Conservation (phyloP, 2,113 vertebrate species). For the Ia io region DNA sequence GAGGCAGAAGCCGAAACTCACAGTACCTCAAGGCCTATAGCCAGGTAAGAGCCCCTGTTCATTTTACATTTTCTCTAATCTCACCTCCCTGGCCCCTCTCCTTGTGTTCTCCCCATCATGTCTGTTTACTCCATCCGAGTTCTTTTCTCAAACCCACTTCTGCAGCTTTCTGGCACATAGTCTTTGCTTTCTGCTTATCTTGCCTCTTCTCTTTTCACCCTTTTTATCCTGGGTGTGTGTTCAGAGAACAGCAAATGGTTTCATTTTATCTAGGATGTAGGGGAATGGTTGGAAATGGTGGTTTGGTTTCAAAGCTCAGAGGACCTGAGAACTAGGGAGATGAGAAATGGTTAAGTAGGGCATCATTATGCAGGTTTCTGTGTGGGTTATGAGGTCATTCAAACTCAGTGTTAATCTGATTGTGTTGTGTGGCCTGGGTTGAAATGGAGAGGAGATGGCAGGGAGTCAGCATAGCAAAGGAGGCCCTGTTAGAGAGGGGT, state of each 20-base stretch:
- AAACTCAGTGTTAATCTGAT: not conserved
- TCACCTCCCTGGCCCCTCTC: not conserved
- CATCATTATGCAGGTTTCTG: conserved; percentile 24
- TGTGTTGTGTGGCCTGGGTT: not conserved
- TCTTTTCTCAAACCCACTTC: not conserved
- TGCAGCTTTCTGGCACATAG: not conserved
- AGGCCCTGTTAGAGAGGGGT: not conserved
- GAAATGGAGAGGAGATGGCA: not conserved
- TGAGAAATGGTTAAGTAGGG: not conserved
- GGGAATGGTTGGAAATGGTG: not conserved
- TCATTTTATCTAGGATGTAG: not conserved
- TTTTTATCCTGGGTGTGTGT: not conserved
- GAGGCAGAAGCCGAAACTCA: conserved; percentile 69
- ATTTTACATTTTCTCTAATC: not conserved
- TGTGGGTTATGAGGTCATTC: conserved; percentile 32
- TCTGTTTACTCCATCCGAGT: not conserved
- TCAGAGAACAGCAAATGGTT: not conserved
- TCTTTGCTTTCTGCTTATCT: not conserved
- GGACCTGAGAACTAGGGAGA: not conserved
- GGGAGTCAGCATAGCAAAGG: not conserved
- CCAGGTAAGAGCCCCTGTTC: conserved; percentile 70
- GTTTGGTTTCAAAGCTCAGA: not conserved
- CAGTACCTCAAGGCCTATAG: conserved; percentile 47
- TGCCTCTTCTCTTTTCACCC: not conserved
- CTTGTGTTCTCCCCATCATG: not conserved